phyloP scores from a whole-genome alignment of 2,113 vertebrate species.

The Prochilodus magdalenae region DNA sequence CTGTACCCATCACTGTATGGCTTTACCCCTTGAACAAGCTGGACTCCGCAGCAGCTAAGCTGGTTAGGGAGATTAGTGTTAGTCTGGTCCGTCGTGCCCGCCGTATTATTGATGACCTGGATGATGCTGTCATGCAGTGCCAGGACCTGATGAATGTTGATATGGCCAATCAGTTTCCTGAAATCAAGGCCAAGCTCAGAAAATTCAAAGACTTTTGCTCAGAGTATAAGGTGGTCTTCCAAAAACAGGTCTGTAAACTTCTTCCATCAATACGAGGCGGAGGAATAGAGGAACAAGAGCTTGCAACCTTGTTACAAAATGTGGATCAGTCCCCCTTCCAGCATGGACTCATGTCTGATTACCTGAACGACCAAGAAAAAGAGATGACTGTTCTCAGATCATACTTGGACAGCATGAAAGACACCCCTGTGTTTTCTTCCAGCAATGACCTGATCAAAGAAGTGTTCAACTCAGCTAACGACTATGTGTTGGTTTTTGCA shows the following conservation, averaged over 20 bases:
- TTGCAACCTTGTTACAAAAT: conserved; percentile 34
- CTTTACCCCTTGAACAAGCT: conserved; percentile 53
- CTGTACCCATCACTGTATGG: conserved; percentile 44
- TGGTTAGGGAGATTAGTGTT: conserved; percentile 55
- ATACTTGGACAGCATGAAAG: conserved; percentile 48
- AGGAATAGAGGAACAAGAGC: conserved; percentile 41
- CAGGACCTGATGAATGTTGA: conserved; percentile 52
- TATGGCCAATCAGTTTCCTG: conserved; percentile 41
- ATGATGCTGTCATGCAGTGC: conserved; percentile 43
- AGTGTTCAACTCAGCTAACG: conserved; percentile 31
- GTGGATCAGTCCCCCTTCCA: conserved; percentile 52
- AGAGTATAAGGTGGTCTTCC: conserved; percentile 48
- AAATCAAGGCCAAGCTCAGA: conserved; percentile 43
- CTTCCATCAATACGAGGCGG: conserved; percentile 52
- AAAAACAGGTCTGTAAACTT: conserved; percentile 46
- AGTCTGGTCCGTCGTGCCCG: conserved; percentile 41
- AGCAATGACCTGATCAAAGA: conserved; percentile 49
- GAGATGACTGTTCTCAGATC: conserved; percentile 53
- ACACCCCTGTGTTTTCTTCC: conserved; percentile 13
- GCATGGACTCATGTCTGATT: conserved; percentile 6
- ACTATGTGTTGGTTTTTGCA: conserved; percentile 44
- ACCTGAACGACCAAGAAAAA: conserved; percentile 40
- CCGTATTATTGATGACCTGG: conserved; percentile 42
- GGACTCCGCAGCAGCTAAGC: conserved; percentile 47
- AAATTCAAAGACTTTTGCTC: conserved; percentile 49